Conservation (phyloP, 2,888 invertebrate genomes). For the Hartigia nigra region DNA sequence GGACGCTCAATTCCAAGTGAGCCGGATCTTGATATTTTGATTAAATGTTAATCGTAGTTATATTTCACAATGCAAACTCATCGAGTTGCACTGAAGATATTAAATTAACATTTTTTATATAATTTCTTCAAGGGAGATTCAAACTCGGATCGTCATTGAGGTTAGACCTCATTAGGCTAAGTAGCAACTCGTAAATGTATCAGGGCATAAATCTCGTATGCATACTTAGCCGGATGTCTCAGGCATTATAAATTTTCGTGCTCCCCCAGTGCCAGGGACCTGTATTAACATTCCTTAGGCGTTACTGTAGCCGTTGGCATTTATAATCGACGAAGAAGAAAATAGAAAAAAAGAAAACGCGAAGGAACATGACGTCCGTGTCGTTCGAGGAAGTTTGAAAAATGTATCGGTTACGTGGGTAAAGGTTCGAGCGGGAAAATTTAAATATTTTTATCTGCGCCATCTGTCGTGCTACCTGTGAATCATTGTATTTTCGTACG, state of each 20-base stretch:
- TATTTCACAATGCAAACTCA: neutral
- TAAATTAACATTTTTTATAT: neutral
- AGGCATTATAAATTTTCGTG: neutral
- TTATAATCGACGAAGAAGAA: neutral
- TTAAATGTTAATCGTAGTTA: neutral
- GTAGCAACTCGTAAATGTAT: neutral
- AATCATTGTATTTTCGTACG: neutral
- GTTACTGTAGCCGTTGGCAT: neutral
- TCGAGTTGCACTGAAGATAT: neutral
- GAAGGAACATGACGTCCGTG: neutral
- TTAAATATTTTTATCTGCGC: neutral
- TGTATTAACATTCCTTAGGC: neutral
- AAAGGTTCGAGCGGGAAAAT: neutral
- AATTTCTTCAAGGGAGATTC: neutral
- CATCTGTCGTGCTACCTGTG: neutral
- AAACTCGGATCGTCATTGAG: conserved; percentile 38
- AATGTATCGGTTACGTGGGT: neutral
- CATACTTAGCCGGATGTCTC: neutral
- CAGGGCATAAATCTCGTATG: neutral
- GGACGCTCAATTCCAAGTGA: neutral
- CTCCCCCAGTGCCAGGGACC: neutral
- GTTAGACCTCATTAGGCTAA: neutral
- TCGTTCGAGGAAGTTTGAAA: neutral
- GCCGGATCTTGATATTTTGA: neutral
- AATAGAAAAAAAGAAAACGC: neutral